Evolutionary conservation across 2,888 invertebrate species (phyloP), one percentile per base, ranked within the genome.

Genomic region (Hybos culiciformis): DNA sequence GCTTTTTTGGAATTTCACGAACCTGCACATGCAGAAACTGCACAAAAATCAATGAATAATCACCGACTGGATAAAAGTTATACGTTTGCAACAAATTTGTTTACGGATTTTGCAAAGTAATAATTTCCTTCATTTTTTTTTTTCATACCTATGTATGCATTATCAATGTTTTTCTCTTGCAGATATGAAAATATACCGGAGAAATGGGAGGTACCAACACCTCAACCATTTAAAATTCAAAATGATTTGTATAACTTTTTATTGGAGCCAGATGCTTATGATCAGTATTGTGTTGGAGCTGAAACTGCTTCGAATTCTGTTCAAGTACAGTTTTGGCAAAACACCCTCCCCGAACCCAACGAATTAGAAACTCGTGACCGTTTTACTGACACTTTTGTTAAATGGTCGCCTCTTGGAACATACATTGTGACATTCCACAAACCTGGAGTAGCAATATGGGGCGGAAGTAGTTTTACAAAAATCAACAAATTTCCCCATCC

Each of bases 381-480:
- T 53, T 98, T 97, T 84, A 94, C 96, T 1, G 94, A 96, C 59
- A 90, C 91, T 0, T 90, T 92, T 54, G 87, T 94, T 2, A 83
- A 87, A 54, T 99, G 97, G 97, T 98, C 98, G 2, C 97, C 97
- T 0, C 70, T 92, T 31, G 98, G 98, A 37, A 94, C 94, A 0
- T 98, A 91, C 63, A 70, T 99, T 52, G 83, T 94, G 1, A 97
- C 98, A 1, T 92, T 96, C 70, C 98, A 99, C 61, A 82, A 83
- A 66, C 77, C 84, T 49, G 98, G 98, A 43, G 91, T 97, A 39
- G 93, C 91, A 0, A 71, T 99, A 37, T 98, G 98, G 98, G 97
- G 93, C 15, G 97, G 97, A 0, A 87, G 90, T 19, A 80, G 81
- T 55, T 97, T 92, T 69, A 75, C 78, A 1, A 91, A 93, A 66